Conservation (phyloP, 1,140 invertebrate species). For the Amphibalanus amphitrite region DNA sequence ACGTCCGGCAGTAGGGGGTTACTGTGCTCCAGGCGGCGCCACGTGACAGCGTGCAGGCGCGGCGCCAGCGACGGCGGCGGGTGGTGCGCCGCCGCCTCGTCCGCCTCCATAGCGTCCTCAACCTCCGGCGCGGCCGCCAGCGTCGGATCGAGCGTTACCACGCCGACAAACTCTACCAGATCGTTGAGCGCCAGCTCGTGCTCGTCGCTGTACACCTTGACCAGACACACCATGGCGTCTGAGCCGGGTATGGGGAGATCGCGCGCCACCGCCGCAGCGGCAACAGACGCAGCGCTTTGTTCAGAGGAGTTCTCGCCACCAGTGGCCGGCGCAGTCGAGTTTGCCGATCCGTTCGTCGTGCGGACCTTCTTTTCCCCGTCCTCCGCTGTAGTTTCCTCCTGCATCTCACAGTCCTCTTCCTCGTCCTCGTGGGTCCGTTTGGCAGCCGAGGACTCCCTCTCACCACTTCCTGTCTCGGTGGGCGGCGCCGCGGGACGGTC, state of each 20-base stretch:
- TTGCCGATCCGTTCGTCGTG: neutral
- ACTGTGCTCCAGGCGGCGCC: conserved; percentile 40
- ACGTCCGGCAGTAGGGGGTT: conserved; percentile 40
- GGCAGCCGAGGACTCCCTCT: neutral
- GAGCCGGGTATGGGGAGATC: too few species aligned
- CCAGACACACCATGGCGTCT: neutral
- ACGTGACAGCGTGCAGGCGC: conserved; percentile 53
- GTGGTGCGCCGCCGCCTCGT: neutral
- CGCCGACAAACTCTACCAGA: conserved; percentile 62
- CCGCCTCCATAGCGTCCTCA: neutral
- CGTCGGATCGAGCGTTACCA: conserved; percentile 50
- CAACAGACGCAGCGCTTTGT: neutral
- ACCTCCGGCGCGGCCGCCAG: conserved; percentile 24
- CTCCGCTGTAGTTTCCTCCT: neutral
- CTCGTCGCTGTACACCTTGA: conserved; percentile 11
- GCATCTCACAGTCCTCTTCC: neutral
- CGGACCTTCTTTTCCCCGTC: neutral
- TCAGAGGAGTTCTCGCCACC: neutral
- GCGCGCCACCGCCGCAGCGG: too few species aligned
- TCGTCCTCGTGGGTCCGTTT: neutral
- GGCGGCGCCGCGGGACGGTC: neutral
- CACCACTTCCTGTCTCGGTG: neutral
- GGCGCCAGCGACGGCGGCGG: conserved; percentile 54
- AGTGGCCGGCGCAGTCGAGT: neutral
- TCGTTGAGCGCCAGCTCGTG: conserved; percentile 42